Evolutionary conservation across 2,888 invertebrate species (phyloP).

Genomic region (Dorcus parallelipipedus): DNA sequence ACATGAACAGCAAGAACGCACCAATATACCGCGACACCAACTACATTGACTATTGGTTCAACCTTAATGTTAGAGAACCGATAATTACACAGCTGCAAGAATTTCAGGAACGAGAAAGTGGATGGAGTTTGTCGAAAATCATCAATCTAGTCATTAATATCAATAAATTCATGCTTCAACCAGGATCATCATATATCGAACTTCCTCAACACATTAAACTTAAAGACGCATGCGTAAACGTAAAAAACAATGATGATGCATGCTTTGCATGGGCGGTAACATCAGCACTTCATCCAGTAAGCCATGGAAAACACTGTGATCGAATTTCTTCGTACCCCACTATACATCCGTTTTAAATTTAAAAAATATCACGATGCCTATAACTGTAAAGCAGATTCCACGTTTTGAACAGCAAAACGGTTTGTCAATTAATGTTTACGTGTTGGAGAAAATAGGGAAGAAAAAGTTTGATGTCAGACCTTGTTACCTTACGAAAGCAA

Average conservation of each 20-base stretch:
- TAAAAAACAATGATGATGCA: conserved; percentile 13
- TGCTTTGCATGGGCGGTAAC: conserved; percentile 16
- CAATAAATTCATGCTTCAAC: conserved; percentile 26
- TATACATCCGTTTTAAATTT: conserved; percentile 21
- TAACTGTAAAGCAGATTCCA: too few species aligned
- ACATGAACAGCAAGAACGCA: conserved; percentile 25
- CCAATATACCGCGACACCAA: conserved; percentile 25
- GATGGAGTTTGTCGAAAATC: too few species aligned
- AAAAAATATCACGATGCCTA: too few species aligned
- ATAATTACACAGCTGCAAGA: conserved; percentile 25
- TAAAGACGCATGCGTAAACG: conserved; percentile 15
- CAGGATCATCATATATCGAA: conserved; percentile 27
- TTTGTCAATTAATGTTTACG: too few species aligned
- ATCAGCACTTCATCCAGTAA: conserved; percentile 7
- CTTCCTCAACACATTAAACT: conserved; percentile 7
- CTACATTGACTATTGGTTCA: conserved; percentile 23
- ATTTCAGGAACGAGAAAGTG: conserved; percentile 28
- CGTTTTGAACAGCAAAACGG: too few species aligned
- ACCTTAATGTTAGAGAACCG: conserved; percentile 15
- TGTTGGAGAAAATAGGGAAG: too few species aligned
- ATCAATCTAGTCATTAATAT: conserved; percentile 30
- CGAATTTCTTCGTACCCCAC: conserved; percentile 24
- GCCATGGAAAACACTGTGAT: conserved; percentile 8
- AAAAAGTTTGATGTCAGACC: too few species aligned
- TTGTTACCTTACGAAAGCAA: too few species aligned